phyloP scores from a whole-genome alignment of 64 coral and sea anemone genomes.

The Montipora cactus region DNA sequence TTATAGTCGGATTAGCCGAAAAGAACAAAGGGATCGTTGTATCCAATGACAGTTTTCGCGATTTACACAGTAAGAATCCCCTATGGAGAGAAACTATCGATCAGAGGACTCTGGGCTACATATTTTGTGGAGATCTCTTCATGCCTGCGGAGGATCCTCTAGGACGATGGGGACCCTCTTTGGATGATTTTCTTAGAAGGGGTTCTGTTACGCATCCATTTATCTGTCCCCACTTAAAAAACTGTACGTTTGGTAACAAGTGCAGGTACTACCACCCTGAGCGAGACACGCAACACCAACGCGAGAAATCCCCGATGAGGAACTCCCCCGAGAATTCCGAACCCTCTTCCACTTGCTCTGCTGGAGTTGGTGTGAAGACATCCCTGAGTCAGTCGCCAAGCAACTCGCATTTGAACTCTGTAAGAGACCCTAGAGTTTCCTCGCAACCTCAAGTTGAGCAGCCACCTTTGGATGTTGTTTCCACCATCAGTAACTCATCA shows the following conservation, averaged over 20 bases:
- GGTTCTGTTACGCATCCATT: constrained; percentile 75
- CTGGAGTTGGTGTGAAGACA: background rate
- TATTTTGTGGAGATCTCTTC: constrained; percentile 84
- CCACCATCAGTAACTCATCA: background rate
- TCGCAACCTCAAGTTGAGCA: background rate
- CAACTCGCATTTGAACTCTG: background rate
- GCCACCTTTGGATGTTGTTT: background rate
- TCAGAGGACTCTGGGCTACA: constrained; percentile 84
- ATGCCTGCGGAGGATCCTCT: constrained; percentile 97
- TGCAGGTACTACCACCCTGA: constrained; percentile 96
- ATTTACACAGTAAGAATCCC: constrained; percentile 77
- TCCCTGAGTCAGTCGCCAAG: background rate
- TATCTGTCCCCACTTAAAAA: constrained; percentile 78
- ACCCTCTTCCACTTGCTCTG: too few species aligned
- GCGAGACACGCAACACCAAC: constrained; percentile 55
- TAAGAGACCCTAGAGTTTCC: constrained; percentile 9
- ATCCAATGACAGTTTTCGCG: constrained; percentile 93
- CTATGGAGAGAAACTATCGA: constrained; percentile 93
- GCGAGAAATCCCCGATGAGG: background rate
- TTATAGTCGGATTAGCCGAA: constrained; percentile 79
- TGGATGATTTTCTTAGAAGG: constrained; percentile 90
- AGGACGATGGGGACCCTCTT: constrained; percentile 81
- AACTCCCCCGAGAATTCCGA: background rate
- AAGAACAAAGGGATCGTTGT: constrained; percentile 87
- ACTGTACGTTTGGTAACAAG: constrained; percentile 91